Base-by-base conservation (phyloP, 2,797 vertebrate genomes). In the Adelosebastes latens region DNA sequence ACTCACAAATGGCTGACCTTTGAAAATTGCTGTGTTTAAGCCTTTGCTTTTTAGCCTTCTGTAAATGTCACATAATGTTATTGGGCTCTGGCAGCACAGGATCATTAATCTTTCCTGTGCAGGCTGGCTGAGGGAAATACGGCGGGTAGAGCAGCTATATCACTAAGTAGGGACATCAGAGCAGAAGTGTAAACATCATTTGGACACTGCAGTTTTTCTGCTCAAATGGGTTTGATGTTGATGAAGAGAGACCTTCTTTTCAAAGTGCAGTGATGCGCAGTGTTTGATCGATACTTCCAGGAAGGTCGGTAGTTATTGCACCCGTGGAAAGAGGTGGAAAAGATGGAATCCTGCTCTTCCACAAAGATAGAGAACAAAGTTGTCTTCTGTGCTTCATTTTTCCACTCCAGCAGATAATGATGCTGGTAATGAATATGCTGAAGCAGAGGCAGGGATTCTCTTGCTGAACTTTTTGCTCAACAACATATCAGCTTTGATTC, bases 141-240 rank as follows among this genome's bases (percentile, higher is more conserved):
- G 58, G 78, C 84, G 66, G 84, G 68, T 82, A 92, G 87, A 84
- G 83, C 82, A 85, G 82, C 91, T 93, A 78, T 95, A 96, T 96
- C 95, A 95, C 93, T 97, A 95, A 96, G 94, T 92, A 95, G 87
- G 96, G 93, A 94, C 92, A 92, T 93, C 95, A 89, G 88, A 93
- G 86, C 88, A 93, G 90, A 93, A 96, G 86, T 95, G 93, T 94
- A 96, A 96, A 95, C 92, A 96, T 95, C 85, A 93, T 96, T 96
- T 96, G 95, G 94, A 97, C 93, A 92, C 90, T 87, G 91, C 92
- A 93, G 91, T 95, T 97, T 97, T 97, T 95, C 95, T 94, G 95
- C 94, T 94, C 93, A 93, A 94, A 87, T 95, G 94, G 90, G 85
- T 96, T 96, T 96, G 96, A 97, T 95, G 95, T 88, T 96, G 95